phyloP scores from a whole-genome alignment of 2,113 vertebrate genomes.

The Noturus placidus region DNA sequence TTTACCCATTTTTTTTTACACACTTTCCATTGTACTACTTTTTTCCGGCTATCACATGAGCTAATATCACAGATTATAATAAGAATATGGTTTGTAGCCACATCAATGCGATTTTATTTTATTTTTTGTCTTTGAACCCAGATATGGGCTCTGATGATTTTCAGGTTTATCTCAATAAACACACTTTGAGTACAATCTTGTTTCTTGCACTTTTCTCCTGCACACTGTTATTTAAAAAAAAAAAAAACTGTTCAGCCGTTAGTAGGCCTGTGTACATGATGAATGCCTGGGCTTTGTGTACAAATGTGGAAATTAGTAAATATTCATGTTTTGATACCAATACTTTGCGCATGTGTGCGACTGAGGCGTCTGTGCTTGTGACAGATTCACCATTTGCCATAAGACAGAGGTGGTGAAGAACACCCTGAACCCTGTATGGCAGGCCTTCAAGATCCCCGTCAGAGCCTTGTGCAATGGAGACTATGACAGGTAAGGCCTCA shows the following conservation, averaged over 20 bases:
- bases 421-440: conserved; percentile 90
- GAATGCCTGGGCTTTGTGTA: background rate
- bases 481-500: conserved; percentile 78
- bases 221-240: background rate
- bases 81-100: background rate
- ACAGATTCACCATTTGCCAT: conserved; percentile 90
- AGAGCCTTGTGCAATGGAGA: conserved; percentile 91
- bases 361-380: conserved; percentile 21
- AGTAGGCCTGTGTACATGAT: background rate
- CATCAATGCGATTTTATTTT: background rate
- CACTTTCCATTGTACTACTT: background rate
- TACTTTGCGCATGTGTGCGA: background rate
- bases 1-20: background rate
- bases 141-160: background rate
- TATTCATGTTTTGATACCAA: background rate
- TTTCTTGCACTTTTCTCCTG: background rate
- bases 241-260: background rate
- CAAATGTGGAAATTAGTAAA: background rate
- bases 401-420: conserved; percentile 93
- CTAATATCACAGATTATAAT: background rate
- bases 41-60: background rate
- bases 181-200: background rate
- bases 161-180: background rate
- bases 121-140: background rate
- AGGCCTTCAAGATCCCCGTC: conserved; percentile 89